These are phyloP conservation scores for Drosophila virilis DNA, from an alignment of 1,140 invertebrate species.

Conservation along the genomic window DNA sequence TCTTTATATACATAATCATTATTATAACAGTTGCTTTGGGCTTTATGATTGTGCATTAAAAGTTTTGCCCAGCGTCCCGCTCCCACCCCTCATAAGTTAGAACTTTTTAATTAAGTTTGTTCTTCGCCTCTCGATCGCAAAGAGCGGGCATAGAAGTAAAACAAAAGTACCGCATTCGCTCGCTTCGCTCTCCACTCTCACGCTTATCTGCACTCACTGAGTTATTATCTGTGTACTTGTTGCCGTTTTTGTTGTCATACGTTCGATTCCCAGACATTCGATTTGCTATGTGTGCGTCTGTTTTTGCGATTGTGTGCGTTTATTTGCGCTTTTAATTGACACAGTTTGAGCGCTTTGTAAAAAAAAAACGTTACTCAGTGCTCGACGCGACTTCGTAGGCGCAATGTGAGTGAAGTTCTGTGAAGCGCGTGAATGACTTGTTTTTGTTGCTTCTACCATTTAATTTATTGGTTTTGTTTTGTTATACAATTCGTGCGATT, in stretches of 20 bases:
- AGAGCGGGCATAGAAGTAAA: not conserved
- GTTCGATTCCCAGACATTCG: slow-evolving; percentile 44
- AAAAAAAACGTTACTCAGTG: slow-evolving; percentile 59
- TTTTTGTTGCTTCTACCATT: not conserved
- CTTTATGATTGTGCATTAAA: slow-evolving; percentile 34
- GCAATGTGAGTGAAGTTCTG: slow-evolving; percentile 58
- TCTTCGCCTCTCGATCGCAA: slow-evolving; percentile 18
- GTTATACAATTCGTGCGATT: slow-evolving; percentile 13
- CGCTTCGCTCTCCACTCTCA: slow-evolving; percentile 1
- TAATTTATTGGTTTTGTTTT: slow-evolving; percentile 17
- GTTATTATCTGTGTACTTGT: slow-evolving; percentile 27
- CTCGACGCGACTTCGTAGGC: slow-evolving; percentile 58
- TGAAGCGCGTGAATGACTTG: slow-evolving; percentile 13
- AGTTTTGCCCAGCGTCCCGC: slow-evolving; percentile 21
- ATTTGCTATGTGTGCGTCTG: slow-evolving; percentile 25
- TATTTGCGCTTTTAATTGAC: slow-evolving; percentile 70
- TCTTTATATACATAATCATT: slow-evolving; percentile 36
- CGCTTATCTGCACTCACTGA: slow-evolving; percentile 24
- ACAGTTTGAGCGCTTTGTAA: slow-evolving; percentile 56
- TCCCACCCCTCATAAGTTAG: not conserved
- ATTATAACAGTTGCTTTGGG: slow-evolving; percentile 19
- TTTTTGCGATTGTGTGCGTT: slow-evolving; percentile 14
- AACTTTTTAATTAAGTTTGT: slow-evolving; percentile 41
- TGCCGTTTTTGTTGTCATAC: slow-evolving; percentile 27
- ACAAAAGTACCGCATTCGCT: not conserved